These are phyloP conservation scores for Aethes cnicana DNA, from an alignment of 2,888 invertebrate species.

Conservation along the genomic window DNA sequence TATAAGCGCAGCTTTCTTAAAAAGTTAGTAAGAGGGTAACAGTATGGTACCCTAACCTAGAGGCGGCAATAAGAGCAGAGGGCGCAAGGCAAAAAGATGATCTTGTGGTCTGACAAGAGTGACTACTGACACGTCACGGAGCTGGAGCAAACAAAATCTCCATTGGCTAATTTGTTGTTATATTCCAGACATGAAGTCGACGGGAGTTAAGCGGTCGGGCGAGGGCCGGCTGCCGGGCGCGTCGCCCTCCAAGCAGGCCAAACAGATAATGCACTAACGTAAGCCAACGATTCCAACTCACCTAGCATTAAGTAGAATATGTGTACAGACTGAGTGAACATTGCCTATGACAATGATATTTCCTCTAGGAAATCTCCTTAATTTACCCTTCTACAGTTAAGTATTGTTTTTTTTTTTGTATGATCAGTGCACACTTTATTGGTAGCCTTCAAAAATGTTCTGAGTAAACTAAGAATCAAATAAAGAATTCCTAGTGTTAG, in stretches of 20 bases:
- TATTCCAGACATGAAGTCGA: constrained; percentile 67
- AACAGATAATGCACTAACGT: constrained; percentile 67
- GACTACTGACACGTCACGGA: no score
- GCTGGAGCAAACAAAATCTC: no score
- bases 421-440: constrained; percentile 9
- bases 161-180: constrained; percentile 33
- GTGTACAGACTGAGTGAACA: constrained; percentile 42
- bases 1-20: no score
- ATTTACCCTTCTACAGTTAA: neutral
- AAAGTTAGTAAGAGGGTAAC: no score
- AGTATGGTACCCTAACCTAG: no score
- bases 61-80: no score
- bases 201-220: constrained; percentile 71
- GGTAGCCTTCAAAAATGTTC: no score
- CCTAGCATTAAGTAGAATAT: constrained; percentile 45
- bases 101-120: no score
- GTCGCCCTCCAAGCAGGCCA: constrained; percentile 76
- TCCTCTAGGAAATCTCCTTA: constrained; percentile 7
- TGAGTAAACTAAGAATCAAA: no score
- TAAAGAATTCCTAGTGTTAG: no score
- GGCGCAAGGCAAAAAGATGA: no score
- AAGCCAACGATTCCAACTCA: constrained; percentile 45
- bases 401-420: neutral
- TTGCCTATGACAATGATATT: constrained; percentile 19
- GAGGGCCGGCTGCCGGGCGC: constrained; percentile 74